Base-by-base conservation (phyloP, 2,888 invertebrate species). In the Epistrophe grossulariae region DNA sequence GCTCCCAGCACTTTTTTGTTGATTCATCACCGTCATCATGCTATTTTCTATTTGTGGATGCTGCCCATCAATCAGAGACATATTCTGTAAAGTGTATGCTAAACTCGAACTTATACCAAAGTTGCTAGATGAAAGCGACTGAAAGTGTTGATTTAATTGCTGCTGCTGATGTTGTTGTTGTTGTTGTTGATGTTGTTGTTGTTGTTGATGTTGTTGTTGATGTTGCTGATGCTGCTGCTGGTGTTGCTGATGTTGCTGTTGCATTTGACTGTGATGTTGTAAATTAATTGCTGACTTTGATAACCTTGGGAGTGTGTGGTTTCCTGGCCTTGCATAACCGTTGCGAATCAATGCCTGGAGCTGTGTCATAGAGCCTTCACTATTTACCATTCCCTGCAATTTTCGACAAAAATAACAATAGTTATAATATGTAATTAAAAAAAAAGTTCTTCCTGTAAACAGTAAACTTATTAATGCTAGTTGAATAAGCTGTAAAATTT, bases 281-380 rank as follows among this genome's bases (percentile, higher is more conserved):
- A 93, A 90, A 90, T 91, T 90, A 15, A 90, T 89, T 60, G 91
- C 89, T n/a, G 92, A 89, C 85, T 91, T 92, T 19, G 89, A 88
- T 71, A 91, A 91, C 78, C 93, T 91, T 60, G 91, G 91, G 38
- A 90, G 88, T 62, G 90, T 89, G 83, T 92, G 91, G 85, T 91
- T 90, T 40, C 90, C 90, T 43, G 90, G 89, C 66, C 92, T 90
- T 24, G 91, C 90, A 88, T 90, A 93, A 48, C 93, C 93, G 85
- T 93, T 93, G 60, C 93, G 91, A 88, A 92, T 92, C 84, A 92
- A 85, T 73, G 90, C 91, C 88, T 92, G 91, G 71, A 93, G 88
- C 88, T 92, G 90, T 78, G 91, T 91, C 80, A 90, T 90, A 70
- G 90, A 89, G 70, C 90, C 90, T 70, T 93, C 93, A 77, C 89